Evolutionary conservation across 2,888 invertebrate species (phyloP).

Genomic region (Helicoverpa assulta): DNA sequence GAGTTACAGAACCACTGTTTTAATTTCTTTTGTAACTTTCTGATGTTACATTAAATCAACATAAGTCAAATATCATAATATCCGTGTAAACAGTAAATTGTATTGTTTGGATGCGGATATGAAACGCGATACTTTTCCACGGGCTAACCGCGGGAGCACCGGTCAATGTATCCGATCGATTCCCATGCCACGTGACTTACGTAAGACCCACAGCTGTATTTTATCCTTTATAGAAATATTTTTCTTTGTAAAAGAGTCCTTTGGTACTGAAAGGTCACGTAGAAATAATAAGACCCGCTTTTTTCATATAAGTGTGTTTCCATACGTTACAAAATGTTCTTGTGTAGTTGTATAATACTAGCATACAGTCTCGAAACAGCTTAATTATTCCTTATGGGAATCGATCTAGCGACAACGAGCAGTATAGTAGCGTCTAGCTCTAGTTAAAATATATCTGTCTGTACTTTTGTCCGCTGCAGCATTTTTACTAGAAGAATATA

Average conservation of each 20-base stretch:
- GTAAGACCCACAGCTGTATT: slow-evolving; percentile 12
- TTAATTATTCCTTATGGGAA: not conserved
- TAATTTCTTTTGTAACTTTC: not conserved
- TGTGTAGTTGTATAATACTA: not conserved
- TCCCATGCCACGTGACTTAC: slow-evolving; percentile 7
- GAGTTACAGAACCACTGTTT: no score
- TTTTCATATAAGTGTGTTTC: no score
- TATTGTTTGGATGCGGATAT: slow-evolving; percentile 20
- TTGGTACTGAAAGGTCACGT: no score
- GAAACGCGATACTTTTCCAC: slow-evolving; percentile 39
- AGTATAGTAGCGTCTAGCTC: not conserved
- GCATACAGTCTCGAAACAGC: not conserved
- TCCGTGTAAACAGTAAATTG: not conserved
- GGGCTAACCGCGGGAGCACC: slow-evolving; percentile 24
- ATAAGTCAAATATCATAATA: not conserved
- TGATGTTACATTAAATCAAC: not conserved
- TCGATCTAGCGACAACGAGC: not conserved
- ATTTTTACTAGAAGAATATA: not conserved
- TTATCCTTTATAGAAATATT: no score
- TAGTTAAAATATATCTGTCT: not conserved
- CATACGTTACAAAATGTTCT: not conserved
- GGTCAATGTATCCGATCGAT: slow-evolving; percentile 44
- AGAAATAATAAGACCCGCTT: no score
- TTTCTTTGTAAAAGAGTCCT: not conserved
- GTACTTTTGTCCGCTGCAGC: not conserved